A percentile compares a stretch with the other conserved stretches of the same genome.
phyloP scores from a whole-genome alignment of 2,888 invertebrate species.

The Bellardia pandia region DNA sequence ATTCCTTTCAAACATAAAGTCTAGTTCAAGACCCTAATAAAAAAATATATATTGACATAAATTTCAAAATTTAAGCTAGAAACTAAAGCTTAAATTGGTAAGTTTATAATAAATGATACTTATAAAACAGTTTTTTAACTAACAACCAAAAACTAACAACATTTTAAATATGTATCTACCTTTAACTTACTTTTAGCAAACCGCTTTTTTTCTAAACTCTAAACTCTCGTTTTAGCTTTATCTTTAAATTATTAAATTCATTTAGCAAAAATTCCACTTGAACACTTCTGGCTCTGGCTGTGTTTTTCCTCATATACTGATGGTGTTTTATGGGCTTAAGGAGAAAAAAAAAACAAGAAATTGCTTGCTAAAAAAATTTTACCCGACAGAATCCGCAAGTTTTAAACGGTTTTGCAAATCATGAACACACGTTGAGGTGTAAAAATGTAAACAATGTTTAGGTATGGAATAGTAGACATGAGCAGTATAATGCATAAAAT shows the following conservation, averaged over 20 bases:
- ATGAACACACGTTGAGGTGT: slow-evolving; percentile 62
- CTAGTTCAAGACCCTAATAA: too few species aligned
- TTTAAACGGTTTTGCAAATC: slow-evolving; percentile 58
- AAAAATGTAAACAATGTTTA: slow-evolving; percentile 61
- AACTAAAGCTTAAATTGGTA: too few species aligned
- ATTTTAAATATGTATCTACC: too few species aligned
- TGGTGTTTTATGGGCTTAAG: slow-evolving; percentile 34
- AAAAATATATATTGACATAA: too few species aligned
- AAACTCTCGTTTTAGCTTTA: too few species aligned
- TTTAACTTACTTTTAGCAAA: too few species aligned
- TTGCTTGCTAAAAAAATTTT: slow-evolving; percentile 4
- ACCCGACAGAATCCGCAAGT: slow-evolving; percentile 35
- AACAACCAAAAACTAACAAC: too few species aligned
- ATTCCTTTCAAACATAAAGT: too few species aligned
- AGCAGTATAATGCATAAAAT: slow-evolving; percentile 35
- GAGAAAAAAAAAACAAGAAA: not conserved
- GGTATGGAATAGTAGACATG: slow-evolving; percentile 14
- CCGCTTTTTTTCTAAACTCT: too few species aligned
- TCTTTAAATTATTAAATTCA: not conserved
- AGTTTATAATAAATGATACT: too few species aligned
- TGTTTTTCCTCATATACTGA: not conserved
- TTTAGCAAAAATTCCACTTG: slow-evolving; percentile 1
- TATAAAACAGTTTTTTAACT: too few species aligned
- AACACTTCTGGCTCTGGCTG: slow-evolving; percentile 1
- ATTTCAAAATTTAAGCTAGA: too few species aligned